Percentiles rank a stretch among this genome's conserved stretches.
Evolutionary conservation across 2,113 vertebrate species (phyloP).

Genomic region (Gallinago undulata): DNA sequence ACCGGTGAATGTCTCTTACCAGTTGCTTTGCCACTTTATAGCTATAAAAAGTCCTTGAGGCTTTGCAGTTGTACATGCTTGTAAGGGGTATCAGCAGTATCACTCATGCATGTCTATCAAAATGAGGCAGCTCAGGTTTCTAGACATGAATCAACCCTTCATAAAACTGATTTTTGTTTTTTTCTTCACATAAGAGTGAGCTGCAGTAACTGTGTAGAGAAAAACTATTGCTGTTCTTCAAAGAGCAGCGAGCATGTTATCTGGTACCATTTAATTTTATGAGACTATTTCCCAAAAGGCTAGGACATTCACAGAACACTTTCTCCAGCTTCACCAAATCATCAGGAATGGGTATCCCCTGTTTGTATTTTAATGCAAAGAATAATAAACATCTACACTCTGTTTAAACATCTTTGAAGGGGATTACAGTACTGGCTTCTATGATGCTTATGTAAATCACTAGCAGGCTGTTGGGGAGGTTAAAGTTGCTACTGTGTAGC

Average conservation of each 20-base stretch:
- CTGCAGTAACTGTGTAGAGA: not conserved
- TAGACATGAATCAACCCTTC: not conserved
- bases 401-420: not conserved
- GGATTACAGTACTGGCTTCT: not conserved
- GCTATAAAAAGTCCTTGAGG: slow-evolving; percentile 30
- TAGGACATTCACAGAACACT: not conserved
- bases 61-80: slow-evolving; percentile 38
- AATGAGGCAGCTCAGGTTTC: slow-evolving; percentile 39
- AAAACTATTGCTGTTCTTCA: not conserved
- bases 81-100: slow-evolving; percentile 9
- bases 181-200: not conserved
- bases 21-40: slow-evolving; percentile 44
- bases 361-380: not conserved
- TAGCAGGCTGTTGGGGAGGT: not conserved
- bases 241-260: not conserved
- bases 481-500: not conserved
- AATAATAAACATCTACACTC: not conserved
- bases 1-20: not conserved
- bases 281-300: not conserved
- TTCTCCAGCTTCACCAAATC: not conserved
- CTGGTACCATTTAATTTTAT: not conserved
- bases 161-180: not conserved
- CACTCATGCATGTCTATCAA: slow-evolving; percentile 18
- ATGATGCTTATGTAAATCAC: not conserved
- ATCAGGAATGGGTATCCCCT: not conserved